A percentile compares a stretch with the other conserved stretches of the same genome.
phyloP scores from a whole-genome alignment of 2,888 invertebrate species.

The Drosophila prolongata region DNA sequence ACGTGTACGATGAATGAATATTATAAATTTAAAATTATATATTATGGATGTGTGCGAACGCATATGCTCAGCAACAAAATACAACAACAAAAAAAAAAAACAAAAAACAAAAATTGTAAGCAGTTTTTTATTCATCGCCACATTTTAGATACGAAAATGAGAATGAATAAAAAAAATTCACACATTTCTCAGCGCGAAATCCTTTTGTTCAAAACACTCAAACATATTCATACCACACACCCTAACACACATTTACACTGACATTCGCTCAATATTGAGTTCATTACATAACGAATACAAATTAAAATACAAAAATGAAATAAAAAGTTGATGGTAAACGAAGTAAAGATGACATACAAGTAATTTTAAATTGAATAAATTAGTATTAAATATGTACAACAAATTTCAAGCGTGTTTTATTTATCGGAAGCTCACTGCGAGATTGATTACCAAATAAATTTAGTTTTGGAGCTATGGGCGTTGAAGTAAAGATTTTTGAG shows the following conservation, averaged over 20 bases:
- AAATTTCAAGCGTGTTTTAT: slow-evolving; percentile 41
- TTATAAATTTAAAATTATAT: slow-evolving; percentile 31
- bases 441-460: no score
- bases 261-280: slow-evolving; percentile 35
- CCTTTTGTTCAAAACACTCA: slow-evolving; percentile 39
- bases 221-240: slow-evolving; percentile 5
- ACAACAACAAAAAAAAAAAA: slow-evolving; percentile 4
- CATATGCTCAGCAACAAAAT: slow-evolving; percentile 19
- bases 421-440: neutral
- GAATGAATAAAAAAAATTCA: slow-evolving; percentile 14
- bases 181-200: slow-evolving; percentile 37
- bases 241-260: slow-evolving; percentile 15
- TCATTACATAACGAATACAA: slow-evolving; percentile 57
- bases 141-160: slow-evolving; percentile 60
- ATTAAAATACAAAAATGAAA: slow-evolving; percentile 17
- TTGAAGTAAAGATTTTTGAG: no score
- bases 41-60: slow-evolving; percentile 17
- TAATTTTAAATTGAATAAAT: slow-evolving; percentile 77
- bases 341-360: slow-evolving; percentile 71
- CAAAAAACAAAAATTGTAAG: slow-evolving; percentile 53
- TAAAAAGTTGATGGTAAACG: slow-evolving; percentile 50
- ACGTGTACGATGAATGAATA: slow-evolving; percentile 35
- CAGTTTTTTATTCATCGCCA: slow-evolving; percentile 72
- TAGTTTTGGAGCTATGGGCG: no score
- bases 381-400: slow-evolving; percentile 78